Conservation (phyloP, 2,113 vertebrate genomes). For the Solenodon paradoxus region DNA sequence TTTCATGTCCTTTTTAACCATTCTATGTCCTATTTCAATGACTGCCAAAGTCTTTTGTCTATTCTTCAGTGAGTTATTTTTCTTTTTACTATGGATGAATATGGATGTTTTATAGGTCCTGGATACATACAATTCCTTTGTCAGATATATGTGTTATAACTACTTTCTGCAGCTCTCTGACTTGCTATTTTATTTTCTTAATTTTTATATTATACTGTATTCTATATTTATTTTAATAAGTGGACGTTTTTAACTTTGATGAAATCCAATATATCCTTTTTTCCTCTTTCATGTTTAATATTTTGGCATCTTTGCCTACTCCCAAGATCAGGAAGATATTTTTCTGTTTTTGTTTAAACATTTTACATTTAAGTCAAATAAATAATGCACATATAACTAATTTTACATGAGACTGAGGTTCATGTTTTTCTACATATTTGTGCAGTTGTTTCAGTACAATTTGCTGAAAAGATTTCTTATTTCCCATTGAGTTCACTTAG, state of each 20-base stretch:
- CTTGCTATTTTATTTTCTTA: slow-evolving; percentile 12
- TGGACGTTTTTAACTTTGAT: background rate
- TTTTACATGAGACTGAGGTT: background rate
- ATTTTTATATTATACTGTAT: no score
- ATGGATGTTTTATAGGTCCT: background rate
- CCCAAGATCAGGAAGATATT: background rate
- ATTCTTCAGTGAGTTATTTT: background rate
- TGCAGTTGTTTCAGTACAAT: background rate
- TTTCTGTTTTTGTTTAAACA: background rate
- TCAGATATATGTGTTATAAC: background rate
- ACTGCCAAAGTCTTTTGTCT: background rate
- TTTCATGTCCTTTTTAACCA: background rate
- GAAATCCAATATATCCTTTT: background rate
- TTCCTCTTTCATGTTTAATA: background rate
- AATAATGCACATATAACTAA: background rate
- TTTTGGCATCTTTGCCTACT: background rate
- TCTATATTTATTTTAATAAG: background rate
- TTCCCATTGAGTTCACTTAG: background rate
- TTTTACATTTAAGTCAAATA: background rate
- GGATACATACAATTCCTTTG: background rate
- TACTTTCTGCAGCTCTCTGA: background rate
- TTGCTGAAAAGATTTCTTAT: background rate
- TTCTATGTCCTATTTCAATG: background rate
- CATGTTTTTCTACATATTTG: background rate
- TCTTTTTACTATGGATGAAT: background rate